These are phyloP conservation scores for Aporophyla nigra DNA, from an alignment of 2,888 invertebrate genomes.

Conservation along the genomic window DNA sequence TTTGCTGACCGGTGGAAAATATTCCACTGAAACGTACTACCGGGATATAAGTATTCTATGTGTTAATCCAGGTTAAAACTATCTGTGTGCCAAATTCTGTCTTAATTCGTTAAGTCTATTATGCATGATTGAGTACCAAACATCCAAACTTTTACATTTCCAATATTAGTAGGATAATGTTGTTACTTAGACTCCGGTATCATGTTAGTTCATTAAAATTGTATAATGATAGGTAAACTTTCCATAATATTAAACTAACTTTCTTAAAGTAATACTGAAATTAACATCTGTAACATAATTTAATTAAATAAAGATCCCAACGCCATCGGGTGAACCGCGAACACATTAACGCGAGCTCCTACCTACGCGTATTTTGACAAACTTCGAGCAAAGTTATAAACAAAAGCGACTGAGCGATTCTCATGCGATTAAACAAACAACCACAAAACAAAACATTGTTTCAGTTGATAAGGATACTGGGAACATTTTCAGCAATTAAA, in stretches of 20 bases:
- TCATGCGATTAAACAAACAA: constrained; percentile 62
- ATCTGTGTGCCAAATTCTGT: no score
- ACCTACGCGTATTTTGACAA: constrained; percentile 43
- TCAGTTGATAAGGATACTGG: constrained; percentile 49
- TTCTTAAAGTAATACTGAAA: constrained; percentile 26
- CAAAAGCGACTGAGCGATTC: constrained; percentile 53
- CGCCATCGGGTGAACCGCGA: constrained; percentile 38
- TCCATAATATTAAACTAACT: constrained; percentile 8
- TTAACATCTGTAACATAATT: constrained; percentile 40
- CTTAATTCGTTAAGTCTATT: no score
- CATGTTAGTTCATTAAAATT: constrained; percentile 28
- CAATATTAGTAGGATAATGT: no score
- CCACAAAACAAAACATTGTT: constrained; percentile 55
- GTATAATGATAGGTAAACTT: constrained; percentile 15
- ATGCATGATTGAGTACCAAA: no score
- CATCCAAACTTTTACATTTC: no score
- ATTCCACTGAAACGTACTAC: no score
- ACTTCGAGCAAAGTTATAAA: constrained; percentile 54
- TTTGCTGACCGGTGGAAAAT: no score
- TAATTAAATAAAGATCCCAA: constrained; percentile 44
- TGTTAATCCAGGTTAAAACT: no score
- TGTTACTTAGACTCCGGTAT: neutral
- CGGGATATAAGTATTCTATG: no score
- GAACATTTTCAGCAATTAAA: constrained; percentile 58
- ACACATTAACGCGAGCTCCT: constrained; percentile 38